Percentiles rank a stretch among this genome's conserved stretches.
These are phyloP conservation scores for Parasteatoda tepidariorum DNA, from an alignment of 1,140 invertebrate genomes.

Conservation along the genomic window DNA sequence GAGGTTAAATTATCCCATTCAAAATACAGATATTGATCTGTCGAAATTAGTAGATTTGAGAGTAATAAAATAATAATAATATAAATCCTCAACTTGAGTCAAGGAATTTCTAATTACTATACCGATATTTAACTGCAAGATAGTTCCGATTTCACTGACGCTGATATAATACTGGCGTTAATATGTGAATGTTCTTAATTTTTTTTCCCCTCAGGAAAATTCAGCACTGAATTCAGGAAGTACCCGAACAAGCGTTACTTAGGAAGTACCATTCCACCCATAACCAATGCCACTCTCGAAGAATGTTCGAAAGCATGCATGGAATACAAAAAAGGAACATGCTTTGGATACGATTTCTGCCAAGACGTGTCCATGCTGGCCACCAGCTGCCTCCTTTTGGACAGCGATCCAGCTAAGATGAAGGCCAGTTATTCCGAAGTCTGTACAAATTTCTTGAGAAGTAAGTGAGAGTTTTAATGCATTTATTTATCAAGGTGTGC, in stretches of 20 bases:
- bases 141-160: too few species aligned
- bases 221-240: constrained; percentile 46
- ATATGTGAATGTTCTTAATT: too few species aligned
- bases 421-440: not conserved
- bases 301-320: constrained; percentile 38
- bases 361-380: not conserved
- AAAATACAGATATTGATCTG: too few species aligned
- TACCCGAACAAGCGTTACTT: not conserved
- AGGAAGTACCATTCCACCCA: not conserved
- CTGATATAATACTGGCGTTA: too few species aligned
- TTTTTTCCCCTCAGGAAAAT: too few species aligned
- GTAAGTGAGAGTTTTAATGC: too few species aligned
- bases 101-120: too few species aligned
- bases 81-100: too few species aligned
- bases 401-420: not conserved
- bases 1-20: too few species aligned
- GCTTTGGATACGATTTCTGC: constrained; percentile 48
- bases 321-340: constrained; percentile 22
- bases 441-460: constrained; percentile 31
- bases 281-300: constrained; percentile 33
- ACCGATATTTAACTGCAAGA: too few species aligned
- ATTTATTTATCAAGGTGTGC: not conserved
- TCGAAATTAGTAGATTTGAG: too few species aligned
- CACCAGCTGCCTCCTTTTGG: constrained; percentile 20
- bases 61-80: too few species aligned